These are phyloP conservation scores for Bombus balteatus DNA, from an alignment of 1,140 invertebrate species.

Conservation along the genomic window DNA sequence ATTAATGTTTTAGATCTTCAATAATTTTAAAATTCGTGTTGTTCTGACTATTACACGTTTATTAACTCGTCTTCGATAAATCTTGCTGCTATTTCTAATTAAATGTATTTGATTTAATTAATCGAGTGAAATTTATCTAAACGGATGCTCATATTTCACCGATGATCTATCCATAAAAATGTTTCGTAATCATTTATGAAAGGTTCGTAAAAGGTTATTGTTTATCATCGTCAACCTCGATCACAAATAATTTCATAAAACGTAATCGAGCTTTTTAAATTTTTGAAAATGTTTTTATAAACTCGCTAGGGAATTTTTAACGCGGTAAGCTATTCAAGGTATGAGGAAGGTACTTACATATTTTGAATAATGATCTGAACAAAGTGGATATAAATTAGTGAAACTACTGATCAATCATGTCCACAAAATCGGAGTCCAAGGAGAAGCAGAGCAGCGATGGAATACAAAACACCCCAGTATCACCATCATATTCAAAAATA, in stretches of 20 bases:
- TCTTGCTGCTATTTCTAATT: neutral
- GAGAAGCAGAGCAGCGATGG: neutral
- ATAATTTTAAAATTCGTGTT: neutral
- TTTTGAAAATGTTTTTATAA: neutral
- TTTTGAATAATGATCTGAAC: conserved; percentile 20
- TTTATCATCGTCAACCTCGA: neutral
- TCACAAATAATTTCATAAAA: neutral
- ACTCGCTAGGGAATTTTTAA: neutral
- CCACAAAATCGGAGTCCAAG: neutral
- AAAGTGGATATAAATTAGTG: neutral
- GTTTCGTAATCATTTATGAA: neutral
- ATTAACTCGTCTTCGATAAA: neutral
- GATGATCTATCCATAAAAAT: neutral
- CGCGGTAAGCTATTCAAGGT: neutral
- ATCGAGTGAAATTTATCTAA: no score
- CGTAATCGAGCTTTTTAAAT: neutral
- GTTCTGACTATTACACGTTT: neutral
- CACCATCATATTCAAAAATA: conserved; percentile 58
- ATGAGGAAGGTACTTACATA: neutral
- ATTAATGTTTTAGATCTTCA: neutral
- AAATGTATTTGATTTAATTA: neutral
- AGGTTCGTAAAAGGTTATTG: neutral
- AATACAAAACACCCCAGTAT: neutral
- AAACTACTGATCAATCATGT: conserved; percentile 25
- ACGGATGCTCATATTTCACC: no score